A percentile compares a stretch with the other conserved stretches of the same genome.
Evolutionary conservation across 2,113 vertebrate genomes (phyloP).

Genomic region (Alosa alosa): DNA sequence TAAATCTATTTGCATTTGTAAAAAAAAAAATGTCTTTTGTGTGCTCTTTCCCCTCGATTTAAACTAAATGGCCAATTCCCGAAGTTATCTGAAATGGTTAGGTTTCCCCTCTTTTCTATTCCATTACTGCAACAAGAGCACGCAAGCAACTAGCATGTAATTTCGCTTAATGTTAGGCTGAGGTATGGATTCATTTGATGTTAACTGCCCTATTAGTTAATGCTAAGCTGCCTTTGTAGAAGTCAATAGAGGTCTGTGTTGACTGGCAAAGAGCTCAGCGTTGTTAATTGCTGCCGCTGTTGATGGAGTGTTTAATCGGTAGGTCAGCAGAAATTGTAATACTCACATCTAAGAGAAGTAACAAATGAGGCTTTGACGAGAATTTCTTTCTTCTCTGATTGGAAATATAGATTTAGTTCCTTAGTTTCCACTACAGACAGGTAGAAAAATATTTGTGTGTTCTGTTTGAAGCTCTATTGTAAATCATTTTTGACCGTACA

Average conservation of each 20-base stretch:
- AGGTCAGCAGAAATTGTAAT: not conserved
- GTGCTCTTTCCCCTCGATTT: not conserved
- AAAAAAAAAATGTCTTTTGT: not conserved
- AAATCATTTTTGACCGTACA: not conserved
- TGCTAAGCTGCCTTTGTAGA: not conserved
- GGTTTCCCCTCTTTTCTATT: not conserved
- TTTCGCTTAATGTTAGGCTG: constrained; percentile 2
- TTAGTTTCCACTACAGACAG: not conserved
- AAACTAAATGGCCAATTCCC: constrained; percentile 7
- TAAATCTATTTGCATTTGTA: not conserved
- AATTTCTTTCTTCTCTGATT: not conserved
- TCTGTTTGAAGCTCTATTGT: not conserved
- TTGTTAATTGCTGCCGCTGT: not conserved
- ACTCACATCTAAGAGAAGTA: not conserved
- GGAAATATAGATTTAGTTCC: not conserved
- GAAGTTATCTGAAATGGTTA: not conserved
- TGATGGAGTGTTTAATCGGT: not conserved
- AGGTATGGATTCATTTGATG: not conserved
- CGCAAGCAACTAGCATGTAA: not conserved
- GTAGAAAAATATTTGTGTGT: not conserved
- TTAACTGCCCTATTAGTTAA: not conserved
- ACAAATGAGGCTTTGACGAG: not conserved
- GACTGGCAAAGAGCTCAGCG: not conserved
- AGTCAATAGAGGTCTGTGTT: not conserved
- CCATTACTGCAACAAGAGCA: not conserved